phyloP scores from a whole-genome alignment of 1,140 invertebrate species.

The Meteorus sp. region DNA sequence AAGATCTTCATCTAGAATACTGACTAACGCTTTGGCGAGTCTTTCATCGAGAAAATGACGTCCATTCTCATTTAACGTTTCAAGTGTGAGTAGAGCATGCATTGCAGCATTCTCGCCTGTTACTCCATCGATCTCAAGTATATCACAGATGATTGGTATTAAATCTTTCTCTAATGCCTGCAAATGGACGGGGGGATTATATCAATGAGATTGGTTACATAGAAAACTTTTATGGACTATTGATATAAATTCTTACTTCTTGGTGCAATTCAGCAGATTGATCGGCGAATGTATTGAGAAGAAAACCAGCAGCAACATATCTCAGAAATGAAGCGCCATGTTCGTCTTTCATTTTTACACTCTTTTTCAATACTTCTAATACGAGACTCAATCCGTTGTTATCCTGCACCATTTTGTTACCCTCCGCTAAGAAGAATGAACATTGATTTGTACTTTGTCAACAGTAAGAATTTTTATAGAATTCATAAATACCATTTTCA shows the following conservation, averaged over 20 bases:
- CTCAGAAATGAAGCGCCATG: slow-evolving; percentile 44
- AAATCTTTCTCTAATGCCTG: slow-evolving; percentile 69
- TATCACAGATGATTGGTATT: slow-evolving; percentile 63
- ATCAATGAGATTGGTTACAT: slow-evolving; percentile 8
- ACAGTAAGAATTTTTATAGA: slow-evolving; percentile 14
- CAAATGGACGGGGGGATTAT: slow-evolving; percentile 11
- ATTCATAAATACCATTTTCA: slow-evolving; percentile 72
- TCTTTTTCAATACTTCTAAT: slow-evolving; percentile 40
- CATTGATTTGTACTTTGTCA: background rate
- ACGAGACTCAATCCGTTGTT: slow-evolving; percentile 62
- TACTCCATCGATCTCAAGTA: slow-evolving; percentile 58
- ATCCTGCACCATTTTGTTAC: slow-evolving; percentile 65
- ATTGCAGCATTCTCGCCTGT: slow-evolving; percentile 62
- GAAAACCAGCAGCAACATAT: slow-evolving; percentile 68
- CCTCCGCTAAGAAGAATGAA: slow-evolving; percentile 43
- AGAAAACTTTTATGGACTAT: slow-evolving; percentile 39
- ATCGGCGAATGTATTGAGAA: slow-evolving; percentile 79
- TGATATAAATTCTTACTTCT: slow-evolving; percentile 66
- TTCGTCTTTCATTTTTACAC: slow-evolving; percentile 32
- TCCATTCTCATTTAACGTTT: slow-evolving; percentile 72
- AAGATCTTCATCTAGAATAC: slow-evolving; percentile 39
- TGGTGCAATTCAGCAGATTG: too few relatives aligned
- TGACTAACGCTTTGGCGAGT: slow-evolving; percentile 41
- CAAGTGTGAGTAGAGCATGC: slow-evolving; percentile 72
- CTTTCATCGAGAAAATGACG: slow-evolving; percentile 45